Conservation (phyloP, 23 tunicate genomes). For the Diplosoma virens region DNA sequence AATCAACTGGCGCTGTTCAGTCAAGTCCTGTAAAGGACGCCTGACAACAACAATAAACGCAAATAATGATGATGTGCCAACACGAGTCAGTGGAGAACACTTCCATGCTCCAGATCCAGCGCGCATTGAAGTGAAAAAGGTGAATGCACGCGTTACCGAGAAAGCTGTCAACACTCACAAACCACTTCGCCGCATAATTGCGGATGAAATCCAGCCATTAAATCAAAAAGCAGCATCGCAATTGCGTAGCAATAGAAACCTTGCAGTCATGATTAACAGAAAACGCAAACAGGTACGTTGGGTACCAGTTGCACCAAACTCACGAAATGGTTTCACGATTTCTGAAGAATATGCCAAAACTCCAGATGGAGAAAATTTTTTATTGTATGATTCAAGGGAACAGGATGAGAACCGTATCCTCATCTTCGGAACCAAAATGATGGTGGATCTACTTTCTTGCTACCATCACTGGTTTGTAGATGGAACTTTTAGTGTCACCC, state of each 20-base stretch:
- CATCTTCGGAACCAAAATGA: background rate
- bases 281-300: slow-evolving; percentile 8
- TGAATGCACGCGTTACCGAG: slow-evolving; percentile 7
- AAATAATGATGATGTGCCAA: slow-evolving; percentile 12
- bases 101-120: slow-evolving; percentile 23
- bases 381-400: slow-evolving; percentile 3
- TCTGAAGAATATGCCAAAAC: slow-evolving; percentile 9
- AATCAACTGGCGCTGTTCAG: slow-evolving; percentile 4
- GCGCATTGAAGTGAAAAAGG: slow-evolving; percentile 9
- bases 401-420: slow-evolving; percentile 7
- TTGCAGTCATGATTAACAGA: background rate
- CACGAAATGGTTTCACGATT: slow-evolving; percentile 2
- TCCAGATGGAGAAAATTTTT: background rate
- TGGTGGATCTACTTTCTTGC: slow-evolving; percentile 10
- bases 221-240: slow-evolving; percentile 7
- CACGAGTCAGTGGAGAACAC: slow-evolving; percentile 4
- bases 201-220: slow-evolving; percentile 16
- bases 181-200: slow-evolving; percentile 4
- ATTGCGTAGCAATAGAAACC: slow-evolving; percentile 15
- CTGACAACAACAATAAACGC: background rate
- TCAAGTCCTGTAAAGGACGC: background rate
- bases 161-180: slow-evolving; percentile 15
- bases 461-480: background rate
- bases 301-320: background rate
- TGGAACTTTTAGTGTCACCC: slow-evolving; percentile 6